Conservation (phyloP, 2,113 vertebrate species). For the Ptilonorhynchus violaceus region DNA sequence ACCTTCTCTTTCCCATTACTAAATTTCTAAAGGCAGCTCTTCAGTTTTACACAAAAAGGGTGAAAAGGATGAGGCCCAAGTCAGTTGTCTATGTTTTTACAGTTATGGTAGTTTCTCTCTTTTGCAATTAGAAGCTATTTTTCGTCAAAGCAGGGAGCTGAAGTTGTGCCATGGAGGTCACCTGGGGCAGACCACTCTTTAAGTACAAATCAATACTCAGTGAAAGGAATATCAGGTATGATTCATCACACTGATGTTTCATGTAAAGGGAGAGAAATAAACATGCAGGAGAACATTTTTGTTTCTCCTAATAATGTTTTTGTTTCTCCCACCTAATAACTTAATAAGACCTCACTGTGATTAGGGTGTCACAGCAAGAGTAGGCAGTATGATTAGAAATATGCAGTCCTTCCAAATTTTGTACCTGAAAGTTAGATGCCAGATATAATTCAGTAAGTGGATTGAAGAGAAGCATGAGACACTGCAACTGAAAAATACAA, state of each 20-base stretch:
- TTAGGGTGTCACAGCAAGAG: not conserved
- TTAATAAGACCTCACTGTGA: not conserved
- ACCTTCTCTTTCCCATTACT: not conserved
- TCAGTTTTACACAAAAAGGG: not conserved
- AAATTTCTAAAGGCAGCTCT: not conserved
- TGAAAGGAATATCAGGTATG: not conserved
- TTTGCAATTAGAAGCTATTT: not conserved
- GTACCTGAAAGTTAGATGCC: not conserved
- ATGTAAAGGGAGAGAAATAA: not conserved
- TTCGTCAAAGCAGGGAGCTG: not conserved
- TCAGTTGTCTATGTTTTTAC: not conserved
- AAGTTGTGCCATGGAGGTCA: not conserved
- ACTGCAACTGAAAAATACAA: not conserved
- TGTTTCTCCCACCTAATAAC: not conserved
- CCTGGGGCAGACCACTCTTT: not conserved
- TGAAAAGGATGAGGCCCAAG: not conserved
- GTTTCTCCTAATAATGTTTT: not conserved
- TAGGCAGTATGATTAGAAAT: not conserved
- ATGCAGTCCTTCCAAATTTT: not conserved
- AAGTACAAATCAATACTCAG: not conserved
- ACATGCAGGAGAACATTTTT: not conserved
- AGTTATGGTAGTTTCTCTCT: not conserved
- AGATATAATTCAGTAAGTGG: not conserved
- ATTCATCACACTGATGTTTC: not conserved
- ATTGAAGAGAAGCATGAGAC: not conserved